Percentiles rank a stretch among this genome's conserved stretches.
These are phyloP conservation scores for Tillus elongatus DNA, from an alignment of 2,888 invertebrate genomes.

Conservation along the genomic window DNA sequence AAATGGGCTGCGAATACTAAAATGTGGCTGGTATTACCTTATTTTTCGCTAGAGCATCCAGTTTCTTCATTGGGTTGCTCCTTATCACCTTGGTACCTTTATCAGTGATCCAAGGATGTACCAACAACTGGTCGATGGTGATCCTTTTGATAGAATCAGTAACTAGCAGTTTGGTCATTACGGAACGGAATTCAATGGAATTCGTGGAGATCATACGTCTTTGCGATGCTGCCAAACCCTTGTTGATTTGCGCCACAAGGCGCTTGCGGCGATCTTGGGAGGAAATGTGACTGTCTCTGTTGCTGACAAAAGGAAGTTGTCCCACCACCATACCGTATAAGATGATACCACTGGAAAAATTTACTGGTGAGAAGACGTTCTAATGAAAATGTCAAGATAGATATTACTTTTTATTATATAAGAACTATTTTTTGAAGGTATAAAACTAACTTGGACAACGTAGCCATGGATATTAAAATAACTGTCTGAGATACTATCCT, in stretches of 20 bases:
- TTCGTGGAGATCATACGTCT: constrained; percentile 45
- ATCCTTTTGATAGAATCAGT: constrained; percentile 48
- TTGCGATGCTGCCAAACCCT: constrained; percentile 54
- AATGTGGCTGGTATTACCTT: constrained; percentile 8
- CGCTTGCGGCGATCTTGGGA: constrained; percentile 50
- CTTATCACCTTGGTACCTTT: constrained; percentile 46
- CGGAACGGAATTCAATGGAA: constrained; percentile 40
- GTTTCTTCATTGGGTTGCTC: constrained; percentile 42
- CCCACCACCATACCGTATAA: constrained; percentile 69
- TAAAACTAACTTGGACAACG: no score
- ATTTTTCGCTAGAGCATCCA: constrained; percentile 30
- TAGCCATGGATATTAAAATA: no score
- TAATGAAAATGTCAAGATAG: no score
- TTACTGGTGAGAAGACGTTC: no score
- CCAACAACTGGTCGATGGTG: constrained; percentile 48
- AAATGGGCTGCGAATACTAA: neutral
- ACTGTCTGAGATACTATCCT: no score
- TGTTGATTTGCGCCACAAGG: constrained; percentile 56
- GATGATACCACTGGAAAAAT: constrained; percentile 56
- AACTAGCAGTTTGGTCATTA: constrained; percentile 48
- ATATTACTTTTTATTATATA: no score
- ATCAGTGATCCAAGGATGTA: constrained; percentile 52
- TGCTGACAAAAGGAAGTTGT: constrained; percentile 55
- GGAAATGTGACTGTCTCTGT: constrained; percentile 38
- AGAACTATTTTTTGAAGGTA: no score